Percentiles rank a stretch among this genome's conserved stretches.
phyloP scores from a whole-genome alignment of 1,140 invertebrate species.

The Pseudomyrmex gracilis region DNA sequence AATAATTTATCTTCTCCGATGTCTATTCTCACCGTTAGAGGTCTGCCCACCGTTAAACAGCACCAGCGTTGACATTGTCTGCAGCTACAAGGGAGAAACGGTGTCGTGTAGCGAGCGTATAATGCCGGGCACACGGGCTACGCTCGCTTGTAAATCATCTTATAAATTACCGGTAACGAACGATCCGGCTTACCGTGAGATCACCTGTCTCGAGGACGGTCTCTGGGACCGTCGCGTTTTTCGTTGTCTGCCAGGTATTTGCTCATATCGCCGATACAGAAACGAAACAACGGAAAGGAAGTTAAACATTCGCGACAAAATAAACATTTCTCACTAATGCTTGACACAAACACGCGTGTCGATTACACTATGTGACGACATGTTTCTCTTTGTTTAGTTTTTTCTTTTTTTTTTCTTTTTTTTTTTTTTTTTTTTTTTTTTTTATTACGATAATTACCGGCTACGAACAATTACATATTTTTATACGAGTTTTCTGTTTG shows the following conservation, averaged over 20 bases:
- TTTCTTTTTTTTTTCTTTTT: slow-evolving; percentile 9
- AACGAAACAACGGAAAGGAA: neutral
- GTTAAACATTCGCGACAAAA: neutral
- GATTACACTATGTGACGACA: too few relatives aligned
- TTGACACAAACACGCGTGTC: neutral
- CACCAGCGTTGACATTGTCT: slow-evolving; percentile 71
- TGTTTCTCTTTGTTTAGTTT: too few relatives aligned
- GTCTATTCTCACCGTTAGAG: slow-evolving; percentile 50
- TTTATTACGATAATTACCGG: slow-evolving; percentile 10
- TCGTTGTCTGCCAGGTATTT: slow-evolving; percentile 73
- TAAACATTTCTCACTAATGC: neutral
- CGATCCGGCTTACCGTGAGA: slow-evolving; percentile 73
- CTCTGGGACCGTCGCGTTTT: slow-evolving; percentile 71
- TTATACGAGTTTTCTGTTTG: neutral
- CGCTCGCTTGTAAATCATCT: slow-evolving; percentile 72
- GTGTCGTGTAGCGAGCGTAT: slow-evolving; percentile 68
- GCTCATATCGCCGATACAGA: neutral
- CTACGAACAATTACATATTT: neutral
- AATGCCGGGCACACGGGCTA: slow-evolving; percentile 71
- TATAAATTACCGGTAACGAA: slow-evolving; percentile 74
- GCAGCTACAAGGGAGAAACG: slow-evolving; percentile 62
- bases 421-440: neutral
- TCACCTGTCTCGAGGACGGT: slow-evolving; percentile 72
- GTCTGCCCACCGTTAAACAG: slow-evolving; percentile 67
- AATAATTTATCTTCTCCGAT: slow-evolving; percentile 15